Base-by-base conservation (phyloP, 2,113 vertebrate genomes). In the Zapus hudsonius region DNA sequence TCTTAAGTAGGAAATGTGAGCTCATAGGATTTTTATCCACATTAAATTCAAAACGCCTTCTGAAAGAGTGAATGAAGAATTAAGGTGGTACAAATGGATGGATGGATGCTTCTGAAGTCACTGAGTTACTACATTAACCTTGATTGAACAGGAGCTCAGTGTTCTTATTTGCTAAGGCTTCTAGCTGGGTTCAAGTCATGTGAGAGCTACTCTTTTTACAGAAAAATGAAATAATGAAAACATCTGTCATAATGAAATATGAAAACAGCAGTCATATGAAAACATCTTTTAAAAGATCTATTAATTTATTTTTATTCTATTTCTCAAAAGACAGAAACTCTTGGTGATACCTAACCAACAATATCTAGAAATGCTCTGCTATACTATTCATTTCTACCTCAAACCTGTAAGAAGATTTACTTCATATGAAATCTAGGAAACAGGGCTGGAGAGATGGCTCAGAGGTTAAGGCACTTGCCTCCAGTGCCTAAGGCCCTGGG, bases 51-150 rank as follows among this genome's bases (percentile, higher is more conserved):
- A 81, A 70, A 92, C 93, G 73, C 84, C 72, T 93, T 80, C 44
- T 84, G 38, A 95, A 95, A 94, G 90, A 91, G 15, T 44, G 84
- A 89, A 93, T 93, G 82, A 87, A 95, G 94, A 84, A 31, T 89
- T 95, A 87, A 92, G 67, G 38, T 59, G 84, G 36, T 82, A 80
- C 61, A 95, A 94, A 92, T 86, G 94, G 93, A 96, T 90, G 92
- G 88, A 96, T 74, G 67, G 40, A 87, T 93, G 27, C 57, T 74
- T 96, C n/a, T 84, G 63, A 93, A 90, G 76, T 40, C 73, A 63
- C 31, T 95, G 87, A 89, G 47, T 0, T 19, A 90, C 84, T 78
- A 93, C 92, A 94, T 95, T 95, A 92, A 90, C 86, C 90, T 87
- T 89, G 88, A 67, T 92, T 94, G 72, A 92, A 96, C 93, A 70